A percentile compares a stretch with the other conserved stretches of the same genome.
phyloP scores from a whole-genome alignment of 64 coral and sea anemone genomes.

The Montipora foliosa region DNA sequence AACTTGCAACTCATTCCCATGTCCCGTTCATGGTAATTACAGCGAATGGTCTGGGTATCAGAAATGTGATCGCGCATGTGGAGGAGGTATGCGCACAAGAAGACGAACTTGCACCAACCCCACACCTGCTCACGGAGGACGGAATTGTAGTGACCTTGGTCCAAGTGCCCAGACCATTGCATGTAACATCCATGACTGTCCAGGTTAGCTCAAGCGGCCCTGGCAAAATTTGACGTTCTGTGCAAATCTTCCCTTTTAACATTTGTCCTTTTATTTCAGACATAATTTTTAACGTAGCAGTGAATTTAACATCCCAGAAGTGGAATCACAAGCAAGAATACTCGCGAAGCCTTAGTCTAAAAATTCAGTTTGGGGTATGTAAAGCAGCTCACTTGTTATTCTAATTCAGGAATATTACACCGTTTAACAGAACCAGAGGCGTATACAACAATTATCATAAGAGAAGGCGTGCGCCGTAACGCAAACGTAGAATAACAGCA shows the following conservation, averaged over 20 bases:
- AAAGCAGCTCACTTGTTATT: background rate
- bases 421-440: no score
- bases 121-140: constrained; percentile 28
- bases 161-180: constrained; percentile 2
- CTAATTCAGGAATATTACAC: background rate
- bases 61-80: constrained; percentile 31
- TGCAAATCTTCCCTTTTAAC: background rate
- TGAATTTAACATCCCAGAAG: constrained; percentile 34
- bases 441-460: no score
- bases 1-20: constrained; percentile 67
- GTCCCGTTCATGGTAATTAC: constrained; percentile 73
- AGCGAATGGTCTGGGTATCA: constrained; percentile 45
- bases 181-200: constrained; percentile 59
- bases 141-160: constrained; percentile 32
- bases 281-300: constrained; percentile 48
- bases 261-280: constrained; percentile 24
- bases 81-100: constrained; percentile 32
- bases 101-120: constrained; percentile 57
- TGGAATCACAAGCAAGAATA: background rate
- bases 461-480: no score
- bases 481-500: no score
- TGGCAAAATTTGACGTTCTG: background rate
- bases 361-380: constrained; percentile 47
- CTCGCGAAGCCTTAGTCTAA: background rate
- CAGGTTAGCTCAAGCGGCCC: constrained; percentile 17